Evolutionary conservation across 2,797 vertebrate species (phyloP).

Genomic region (Argentina silus): DNA sequence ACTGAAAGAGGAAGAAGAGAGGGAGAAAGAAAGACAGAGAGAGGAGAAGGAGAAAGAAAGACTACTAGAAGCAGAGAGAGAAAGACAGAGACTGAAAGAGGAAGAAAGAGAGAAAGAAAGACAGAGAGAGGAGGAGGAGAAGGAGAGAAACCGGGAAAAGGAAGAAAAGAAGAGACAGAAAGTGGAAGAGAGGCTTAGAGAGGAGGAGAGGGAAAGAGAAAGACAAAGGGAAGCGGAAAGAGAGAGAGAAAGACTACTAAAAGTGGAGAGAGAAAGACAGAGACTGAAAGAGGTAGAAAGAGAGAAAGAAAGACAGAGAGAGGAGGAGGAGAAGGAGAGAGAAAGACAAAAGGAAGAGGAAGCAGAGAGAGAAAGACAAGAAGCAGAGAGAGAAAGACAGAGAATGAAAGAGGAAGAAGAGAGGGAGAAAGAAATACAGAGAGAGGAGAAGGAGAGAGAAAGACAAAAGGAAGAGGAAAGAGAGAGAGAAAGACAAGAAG

Average conservation of each 20-base stretch:
- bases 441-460: background rate
- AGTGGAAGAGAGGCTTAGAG: background rate
- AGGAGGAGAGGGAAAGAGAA: background rate
- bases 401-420: background rate
- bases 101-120: background rate
- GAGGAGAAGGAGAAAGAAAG: background rate
- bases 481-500: background rate
- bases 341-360: background rate
- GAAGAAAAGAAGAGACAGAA: background rate
- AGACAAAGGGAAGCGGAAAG: background rate
- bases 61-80: background rate
- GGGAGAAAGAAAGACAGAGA: background rate
- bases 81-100: background rate
- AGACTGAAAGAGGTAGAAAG: background rate
- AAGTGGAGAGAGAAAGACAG: background rate
- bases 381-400: background rate
- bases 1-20: background rate
- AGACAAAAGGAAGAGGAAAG: background rate
- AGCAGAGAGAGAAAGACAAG: background rate
- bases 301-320: constrained; percentile 1
- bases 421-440: background rate
- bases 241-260: background rate
- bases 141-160: background rate
- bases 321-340: constrained; percentile 53
- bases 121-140: background rate